These are phyloP conservation scores for Stichopus chloronotus DNA, from an alignment of 35 echinoderm and acorn worm species.

Conservation along the genomic window DNA sequence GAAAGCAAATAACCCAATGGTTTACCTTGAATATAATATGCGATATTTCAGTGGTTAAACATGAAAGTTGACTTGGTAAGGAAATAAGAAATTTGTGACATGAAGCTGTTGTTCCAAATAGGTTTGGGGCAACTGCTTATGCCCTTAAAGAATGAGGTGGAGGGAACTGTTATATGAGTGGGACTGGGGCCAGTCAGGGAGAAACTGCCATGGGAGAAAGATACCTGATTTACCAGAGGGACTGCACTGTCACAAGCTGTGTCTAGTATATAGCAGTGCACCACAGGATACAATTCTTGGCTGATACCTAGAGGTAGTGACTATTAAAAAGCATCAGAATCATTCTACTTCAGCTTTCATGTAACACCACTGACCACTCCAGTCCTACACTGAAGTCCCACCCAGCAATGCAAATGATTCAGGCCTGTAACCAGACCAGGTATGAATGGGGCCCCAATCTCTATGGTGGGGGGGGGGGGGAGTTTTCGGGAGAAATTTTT, in stretches of 20 bases:
- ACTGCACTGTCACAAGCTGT: not conserved
- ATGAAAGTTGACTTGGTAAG: slow-evolving; percentile 21
- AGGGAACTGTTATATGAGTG: slow-evolving; percentile 13
- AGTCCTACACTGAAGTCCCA: not conserved
- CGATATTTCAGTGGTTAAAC: not conserved
- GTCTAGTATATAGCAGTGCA: not conserved
- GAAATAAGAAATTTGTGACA: slow-evolving; percentile 21
- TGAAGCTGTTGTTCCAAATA: slow-evolving; percentile 19
- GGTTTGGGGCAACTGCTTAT: slow-evolving; percentile 25
- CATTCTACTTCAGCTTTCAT: slow-evolving; percentile 17
- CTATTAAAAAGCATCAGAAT: not conserved
- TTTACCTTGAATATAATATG: slow-evolving; percentile 30
- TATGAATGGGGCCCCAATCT: not conserved
- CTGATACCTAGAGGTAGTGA: not conserved
- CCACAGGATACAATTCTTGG: not conserved
- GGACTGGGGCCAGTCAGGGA: slow-evolving; percentile 2
- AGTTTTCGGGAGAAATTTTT: too few relatives aligned
- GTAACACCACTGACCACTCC: not conserved
- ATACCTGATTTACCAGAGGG: not conserved
- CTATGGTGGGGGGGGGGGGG: too few relatives aligned
- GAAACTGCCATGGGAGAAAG: slow-evolving; percentile 10
- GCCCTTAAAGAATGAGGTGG: slow-evolving; percentile 14
- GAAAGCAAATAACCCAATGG: slow-evolving; percentile 10
- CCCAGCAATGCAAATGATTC: not conserved
- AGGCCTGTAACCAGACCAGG: not conserved